Evolutionary conservation across 2,797 vertebrate genomes (phyloP), one percentile per base, ranked within the genome.

Genomic region (Clarias laeviceps): DNA sequence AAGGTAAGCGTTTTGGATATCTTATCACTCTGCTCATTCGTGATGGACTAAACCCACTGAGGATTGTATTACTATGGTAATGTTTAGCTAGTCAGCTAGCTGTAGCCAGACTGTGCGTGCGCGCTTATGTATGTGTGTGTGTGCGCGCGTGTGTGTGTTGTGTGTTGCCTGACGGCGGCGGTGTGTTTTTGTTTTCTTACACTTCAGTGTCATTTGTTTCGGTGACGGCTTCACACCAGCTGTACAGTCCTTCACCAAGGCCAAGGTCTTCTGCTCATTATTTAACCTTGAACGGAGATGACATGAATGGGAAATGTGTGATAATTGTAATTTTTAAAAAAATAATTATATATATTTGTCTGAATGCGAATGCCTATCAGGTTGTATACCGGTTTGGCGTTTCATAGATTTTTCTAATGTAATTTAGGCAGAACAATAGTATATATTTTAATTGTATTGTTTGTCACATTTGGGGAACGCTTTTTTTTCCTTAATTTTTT

Each of bases 1-100:
- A 97, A 97, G 97, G 97, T 98, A 96, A 97, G 95, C 8, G 5
- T 69, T 8, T 6, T 62, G 14, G 22, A 17, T 27, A 18, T 27
- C 64, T 18, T 20, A 45, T 45, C 50, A 11, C 32, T 79, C 74
- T 1, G 29, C 27, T 50, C 6, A n/a, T 73, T 50, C 40, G 12
- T 50, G 50, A 15, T 57, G 0, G n/a, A 57, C 4, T 64, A 3
- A 40, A n/a, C 34, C 32, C 11, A 8, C 65, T 24, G 32, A 32
- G 37, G 69, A 15, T 8, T 29, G 32, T 37, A 2, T 29, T 50
- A 15, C 17, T 73, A 0, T 45, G 82, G 59, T 54, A 15, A 9
- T 50, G 9, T 54, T 76, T 73, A 65, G 84, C 61, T 77, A 83
- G 70, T 74, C 32, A 54, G 82, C 61, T 70, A 4, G 64, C 64